These are phyloP conservation scores for Colossoma macropomum DNA, from an alignment of 2,113 vertebrate species.

Conservation along the genomic window DNA sequence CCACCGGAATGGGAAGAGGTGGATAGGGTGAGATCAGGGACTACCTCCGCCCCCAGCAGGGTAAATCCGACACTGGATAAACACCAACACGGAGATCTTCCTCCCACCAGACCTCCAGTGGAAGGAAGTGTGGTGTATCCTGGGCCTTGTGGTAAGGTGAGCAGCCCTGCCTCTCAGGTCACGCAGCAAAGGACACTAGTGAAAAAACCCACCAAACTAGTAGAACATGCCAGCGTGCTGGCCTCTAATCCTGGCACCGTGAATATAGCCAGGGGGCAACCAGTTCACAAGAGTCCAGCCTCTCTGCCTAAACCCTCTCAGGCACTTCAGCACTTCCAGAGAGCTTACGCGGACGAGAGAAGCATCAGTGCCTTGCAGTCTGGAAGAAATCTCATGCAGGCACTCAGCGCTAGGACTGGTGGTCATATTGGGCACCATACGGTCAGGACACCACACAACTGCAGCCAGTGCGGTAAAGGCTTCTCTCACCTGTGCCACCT, in stretches of 20 bases:
- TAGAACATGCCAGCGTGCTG: constrained; percentile 12
- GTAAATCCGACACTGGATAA: constrained; percentile 24
- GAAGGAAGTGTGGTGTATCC: constrained; percentile 56
- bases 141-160: constrained; percentile 51
- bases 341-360: constrained; percentile 57
- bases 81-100: constrained; percentile 49
- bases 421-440: constrained; percentile 53
- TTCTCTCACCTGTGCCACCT: constrained; percentile 79
- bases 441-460: constrained; percentile 64
- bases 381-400: constrained; percentile 57
- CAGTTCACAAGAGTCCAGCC: constrained; percentile 58
- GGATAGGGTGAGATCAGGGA: constrained; percentile 41
- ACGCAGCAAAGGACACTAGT: constrained; percentile 60
- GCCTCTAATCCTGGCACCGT: constrained; percentile 49
- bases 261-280: constrained; percentile 47
- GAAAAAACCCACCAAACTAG: constrained; percentile 56
- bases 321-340: constrained; percentile 53
- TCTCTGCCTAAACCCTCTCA: constrained; percentile 64
- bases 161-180: constrained; percentile 51
- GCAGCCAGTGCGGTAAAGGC: constrained; percentile 75
- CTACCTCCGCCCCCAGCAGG: not conserved
- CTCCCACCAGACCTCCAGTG: constrained; percentile 48
- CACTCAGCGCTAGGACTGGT: constrained; percentile 62
- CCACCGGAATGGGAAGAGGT: constrained; percentile 58
- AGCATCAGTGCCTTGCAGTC: constrained; percentile 45